Evolutionary conservation across 30 jellyfish, hydroid and myxozoan genomes (phyloP).

Genomic region (Chrysaora quinquecirrha): DNA sequence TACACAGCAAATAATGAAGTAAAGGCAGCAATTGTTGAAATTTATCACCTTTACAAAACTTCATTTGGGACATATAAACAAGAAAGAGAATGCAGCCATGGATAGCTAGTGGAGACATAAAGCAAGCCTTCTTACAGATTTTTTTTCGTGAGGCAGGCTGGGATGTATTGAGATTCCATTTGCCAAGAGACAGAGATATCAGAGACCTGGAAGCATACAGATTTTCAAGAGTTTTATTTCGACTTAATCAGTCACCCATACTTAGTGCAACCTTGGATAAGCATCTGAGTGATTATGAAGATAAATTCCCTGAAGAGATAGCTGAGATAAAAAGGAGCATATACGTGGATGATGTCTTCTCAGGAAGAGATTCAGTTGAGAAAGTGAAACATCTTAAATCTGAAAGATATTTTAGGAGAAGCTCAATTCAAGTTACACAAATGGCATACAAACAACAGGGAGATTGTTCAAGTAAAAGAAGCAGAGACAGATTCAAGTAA

Average conservation of each 20-base stretch:
- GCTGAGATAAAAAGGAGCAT: not conserved
- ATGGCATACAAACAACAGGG: conserved; percentile 1
- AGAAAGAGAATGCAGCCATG: not conserved
- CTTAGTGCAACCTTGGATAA: conserved; percentile 4
- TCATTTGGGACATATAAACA: not conserved
- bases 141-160: not conserved
- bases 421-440: not conserved
- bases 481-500: conserved; percentile 5
- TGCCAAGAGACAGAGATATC: not conserved
- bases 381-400: not conserved
- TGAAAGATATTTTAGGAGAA: not conserved
- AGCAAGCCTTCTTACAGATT: not conserved
- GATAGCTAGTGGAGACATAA: conserved; percentile 4
- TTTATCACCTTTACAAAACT: not conserved
- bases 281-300: not conserved
- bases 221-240: conserved; percentile 2
- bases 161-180: conserved; percentile 8
- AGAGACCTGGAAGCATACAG: not conserved
- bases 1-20: no score
- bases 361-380: not conserved
- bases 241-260: conserved; percentile 5
- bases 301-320: not conserved
- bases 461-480: not conserved
- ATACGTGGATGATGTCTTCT: not conserved
- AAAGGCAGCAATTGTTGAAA: no score